phyloP scores from a whole-genome alignment of 2,888 invertebrate genomes.

The Drosophila meridiana region DNA sequence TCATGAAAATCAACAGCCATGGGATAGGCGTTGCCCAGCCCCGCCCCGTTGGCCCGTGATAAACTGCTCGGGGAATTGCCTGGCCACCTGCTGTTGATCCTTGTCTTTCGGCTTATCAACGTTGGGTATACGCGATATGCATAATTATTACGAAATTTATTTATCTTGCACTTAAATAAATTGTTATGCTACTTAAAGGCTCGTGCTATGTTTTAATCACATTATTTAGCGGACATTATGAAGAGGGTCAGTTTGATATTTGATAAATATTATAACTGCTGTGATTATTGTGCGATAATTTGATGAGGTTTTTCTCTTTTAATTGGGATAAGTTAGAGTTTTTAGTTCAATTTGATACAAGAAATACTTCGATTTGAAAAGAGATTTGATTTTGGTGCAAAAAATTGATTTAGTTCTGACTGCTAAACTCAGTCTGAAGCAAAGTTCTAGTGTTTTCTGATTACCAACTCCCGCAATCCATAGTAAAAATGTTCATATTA shows the following conservation, averaged over 20 bases:
- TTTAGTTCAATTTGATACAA: too few species aligned
- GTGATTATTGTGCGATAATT: neutral
- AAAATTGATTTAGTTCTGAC: too few species aligned
- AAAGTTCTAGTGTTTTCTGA: too few species aligned
- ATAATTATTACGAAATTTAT: constrained; percentile 12
- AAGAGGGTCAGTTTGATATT: neutral
- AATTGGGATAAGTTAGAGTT: too few species aligned
- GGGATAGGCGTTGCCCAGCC: constrained; percentile 16
- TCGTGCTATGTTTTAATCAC: neutral
- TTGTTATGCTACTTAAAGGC: neutral
- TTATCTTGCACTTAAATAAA: neutral
- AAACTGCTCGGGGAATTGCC: constrained; percentile 46
- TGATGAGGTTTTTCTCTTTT: neutral
- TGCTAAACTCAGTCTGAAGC: too few species aligned
- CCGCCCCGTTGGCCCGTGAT: constrained; percentile 30
- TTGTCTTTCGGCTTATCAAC: constrained; percentile 20
- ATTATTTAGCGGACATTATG: neutral
- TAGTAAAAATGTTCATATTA: too few species aligned
- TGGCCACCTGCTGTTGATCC: constrained; percentile 50
- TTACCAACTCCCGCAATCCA: too few species aligned
- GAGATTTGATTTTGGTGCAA: too few species aligned
- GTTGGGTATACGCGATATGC: constrained; percentile 48
- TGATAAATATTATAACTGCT: neutral
- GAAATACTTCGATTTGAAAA: too few species aligned
- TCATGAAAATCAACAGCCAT: constrained; percentile 63